phyloP scores from a whole-genome alignment of 2,797 vertebrate species.

The Lepilemur ruficaudatus region DNA sequence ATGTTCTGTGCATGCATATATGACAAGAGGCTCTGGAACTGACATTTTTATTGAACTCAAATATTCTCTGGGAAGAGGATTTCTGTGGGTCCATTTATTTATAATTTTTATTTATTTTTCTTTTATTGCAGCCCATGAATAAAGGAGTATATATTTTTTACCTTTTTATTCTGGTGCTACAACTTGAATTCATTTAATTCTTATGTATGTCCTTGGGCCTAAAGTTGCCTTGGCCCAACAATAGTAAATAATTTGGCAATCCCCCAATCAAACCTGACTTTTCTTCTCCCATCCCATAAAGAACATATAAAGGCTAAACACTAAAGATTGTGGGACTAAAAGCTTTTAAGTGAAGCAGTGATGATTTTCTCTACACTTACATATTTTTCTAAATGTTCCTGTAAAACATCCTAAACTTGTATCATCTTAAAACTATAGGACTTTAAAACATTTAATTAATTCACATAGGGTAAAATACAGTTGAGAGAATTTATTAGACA shows the following conservation, averaged over 20 bases:
- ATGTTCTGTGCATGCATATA: not conserved
- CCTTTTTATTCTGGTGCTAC: not conserved
- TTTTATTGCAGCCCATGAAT: not conserved
- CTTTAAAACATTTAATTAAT: constrained; percentile 10
- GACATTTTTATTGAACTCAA: not conserved
- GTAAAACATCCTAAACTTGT: not conserved
- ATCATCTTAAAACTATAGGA: not conserved
- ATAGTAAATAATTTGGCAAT: not conserved
- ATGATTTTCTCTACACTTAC: not conserved
- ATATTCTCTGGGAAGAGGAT: not conserved
- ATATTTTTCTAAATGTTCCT: constrained; percentile 20
- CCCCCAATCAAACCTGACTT: constrained; percentile 39
- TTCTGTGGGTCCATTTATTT: not conserved
- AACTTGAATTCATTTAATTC: not conserved
- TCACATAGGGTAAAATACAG: not conserved
- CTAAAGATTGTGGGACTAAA: not conserved
- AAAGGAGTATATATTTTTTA: not conserved
- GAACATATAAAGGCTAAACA: not conserved
- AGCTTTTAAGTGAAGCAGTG: not conserved
- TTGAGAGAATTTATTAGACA: constrained; percentile 8
- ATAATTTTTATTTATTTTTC: not conserved
- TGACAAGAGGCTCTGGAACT: not conserved
- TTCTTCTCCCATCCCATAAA: constrained; percentile 11
- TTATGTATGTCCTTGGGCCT: not conserved
- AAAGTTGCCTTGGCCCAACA: not conserved